Evolutionary conservation across 2,888 invertebrate genomes (phyloP).

Genomic region (Apoda limacodes): DNA sequence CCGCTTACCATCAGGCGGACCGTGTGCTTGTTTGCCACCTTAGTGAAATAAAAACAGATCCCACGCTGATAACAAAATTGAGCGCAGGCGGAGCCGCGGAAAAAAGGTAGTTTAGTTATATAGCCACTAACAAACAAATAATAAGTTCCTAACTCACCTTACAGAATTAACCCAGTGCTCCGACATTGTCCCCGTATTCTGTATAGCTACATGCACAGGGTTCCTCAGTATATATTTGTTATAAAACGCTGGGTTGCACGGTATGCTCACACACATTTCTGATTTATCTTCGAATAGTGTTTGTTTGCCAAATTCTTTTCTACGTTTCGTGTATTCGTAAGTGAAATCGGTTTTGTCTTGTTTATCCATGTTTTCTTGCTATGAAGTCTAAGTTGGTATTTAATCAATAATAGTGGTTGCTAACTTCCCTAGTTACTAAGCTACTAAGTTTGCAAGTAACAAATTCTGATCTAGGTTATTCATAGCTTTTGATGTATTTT

Average conservation of each 20-base stretch:
- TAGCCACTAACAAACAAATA: background rate
- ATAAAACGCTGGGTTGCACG: constrained; percentile 66
- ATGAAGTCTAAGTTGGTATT: constrained; percentile 11
- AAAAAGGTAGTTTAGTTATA: background rate
- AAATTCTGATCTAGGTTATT: too few relatives aligned
- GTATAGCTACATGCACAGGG: constrained; percentile 72
- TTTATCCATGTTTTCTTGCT: constrained; percentile 36
- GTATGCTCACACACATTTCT: constrained; percentile 73
- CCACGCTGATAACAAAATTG: too few relatives aligned
- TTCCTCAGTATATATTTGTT: constrained; percentile 70
- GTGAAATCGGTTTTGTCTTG: constrained; percentile 46
- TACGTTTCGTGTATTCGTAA: constrained; percentile 74
- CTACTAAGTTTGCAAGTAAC: too few relatives aligned
- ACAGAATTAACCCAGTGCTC: constrained; percentile 75
- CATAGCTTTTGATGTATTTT: too few relatives aligned
- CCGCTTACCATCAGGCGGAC: too few relatives aligned
- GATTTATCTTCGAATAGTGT: constrained; percentile 76
- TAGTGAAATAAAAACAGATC: too few relatives aligned
- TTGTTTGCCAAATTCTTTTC: constrained; percentile 78
- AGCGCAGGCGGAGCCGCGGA: too few relatives aligned
- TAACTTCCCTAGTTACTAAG: too few relatives aligned
- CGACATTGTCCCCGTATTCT: constrained; percentile 71
- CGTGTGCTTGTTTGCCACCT: too few relatives aligned
- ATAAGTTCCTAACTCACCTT: constrained; percentile 47
- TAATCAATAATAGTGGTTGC: constrained; percentile 19